Base-by-base conservation (phyloP, 1,140 invertebrate species). In the Drosophila repletoides region DNA sequence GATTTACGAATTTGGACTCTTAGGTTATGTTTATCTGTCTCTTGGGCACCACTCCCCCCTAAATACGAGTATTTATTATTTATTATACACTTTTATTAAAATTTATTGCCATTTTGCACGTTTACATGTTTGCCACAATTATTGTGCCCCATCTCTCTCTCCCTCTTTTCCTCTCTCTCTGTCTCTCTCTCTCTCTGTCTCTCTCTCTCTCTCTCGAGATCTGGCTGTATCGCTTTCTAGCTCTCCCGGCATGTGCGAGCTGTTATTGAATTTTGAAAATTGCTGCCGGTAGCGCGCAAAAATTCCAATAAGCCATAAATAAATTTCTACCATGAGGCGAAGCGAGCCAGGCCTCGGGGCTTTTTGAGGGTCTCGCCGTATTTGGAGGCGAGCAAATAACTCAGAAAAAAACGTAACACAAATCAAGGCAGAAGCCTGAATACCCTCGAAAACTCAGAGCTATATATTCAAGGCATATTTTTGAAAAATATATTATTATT, bases 261-360 rank as follows among this genome's bases (percentile, higher is more conserved):
- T 70, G 64, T 72, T 83, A 84, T 83, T 83, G 74, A 84, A 84
- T 84, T 74, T 74, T 66, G 34, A 73, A 83, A 74, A 84, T 67
- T 77, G 70, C 65, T 83, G 70, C 79, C 79, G 79, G 79, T 83
- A 84, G 79, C 79, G 69, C 73, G 77, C 79, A 77, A 84, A 83
- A 83, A 83, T 83, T 83, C 79, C 79, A 83, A 83, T 83, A 84
- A 84, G 83, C 79, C 74, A 79, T 84, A 84, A 84, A 84, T 84
- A 84, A 84, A 84, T 84, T 79, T 84, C 63, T 74, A 84, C 80
- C 84, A 84, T 75, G 77, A 79, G 65, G 61, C 71, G 61, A 86
- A 86, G 80, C 79, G 74, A 84, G 79, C 77, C 74, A 77, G 56
- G 79, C 77, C 79, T 83, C 79, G 73, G 76, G 72, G 48, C 61